phyloP scores from a whole-genome alignment of 2,888 invertebrate species.

The Listrodromus nycthemerus region DNA sequence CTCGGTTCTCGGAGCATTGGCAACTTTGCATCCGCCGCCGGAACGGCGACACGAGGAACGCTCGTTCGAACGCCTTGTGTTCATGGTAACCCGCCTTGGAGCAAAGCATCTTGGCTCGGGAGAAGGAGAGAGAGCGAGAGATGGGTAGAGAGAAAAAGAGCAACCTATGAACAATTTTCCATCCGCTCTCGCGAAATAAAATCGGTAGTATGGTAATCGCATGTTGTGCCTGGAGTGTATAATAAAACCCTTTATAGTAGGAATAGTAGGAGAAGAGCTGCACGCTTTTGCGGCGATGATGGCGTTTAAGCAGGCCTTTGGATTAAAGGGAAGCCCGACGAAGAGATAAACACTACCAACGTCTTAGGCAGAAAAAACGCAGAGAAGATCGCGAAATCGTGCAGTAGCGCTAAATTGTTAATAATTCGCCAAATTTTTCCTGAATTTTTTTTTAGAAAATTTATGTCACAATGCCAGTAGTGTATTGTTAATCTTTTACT shows the following conservation, averaged over 20 bases:
- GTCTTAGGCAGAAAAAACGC: neutral
- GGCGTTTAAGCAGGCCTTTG: constrained; percentile 8
- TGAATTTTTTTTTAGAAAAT: neutral
- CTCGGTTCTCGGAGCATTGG: neutral
- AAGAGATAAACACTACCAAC: neutral
- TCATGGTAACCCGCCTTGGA: constrained; percentile 2
- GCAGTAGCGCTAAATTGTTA: neutral
- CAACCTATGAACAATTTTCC: constrained; percentile 18
- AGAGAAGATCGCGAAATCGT: neutral
- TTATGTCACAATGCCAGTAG: neutral
- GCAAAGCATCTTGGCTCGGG: neutral
- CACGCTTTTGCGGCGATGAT: constrained; percentile 7
- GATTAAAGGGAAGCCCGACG: neutral
- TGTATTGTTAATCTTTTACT: neutral
- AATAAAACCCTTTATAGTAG: constrained; percentile 11
- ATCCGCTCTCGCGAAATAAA: constrained; percentile 8
- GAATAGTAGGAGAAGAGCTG: neutral
- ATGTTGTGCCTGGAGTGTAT: neutral
- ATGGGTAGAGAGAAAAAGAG: neutral
- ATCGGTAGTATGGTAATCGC: constrained; percentile 22
- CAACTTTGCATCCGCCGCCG: constrained; percentile 16
- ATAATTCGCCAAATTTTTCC: neutral
- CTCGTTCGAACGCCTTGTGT: constrained; percentile 7
- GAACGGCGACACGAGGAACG: constrained; percentile 12
- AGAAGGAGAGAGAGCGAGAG: neutral